These are phyloP conservation scores for Heterotilapia buettikoferi DNA, from an alignment of 2,113 vertebrate species.

Conservation along the genomic window DNA sequence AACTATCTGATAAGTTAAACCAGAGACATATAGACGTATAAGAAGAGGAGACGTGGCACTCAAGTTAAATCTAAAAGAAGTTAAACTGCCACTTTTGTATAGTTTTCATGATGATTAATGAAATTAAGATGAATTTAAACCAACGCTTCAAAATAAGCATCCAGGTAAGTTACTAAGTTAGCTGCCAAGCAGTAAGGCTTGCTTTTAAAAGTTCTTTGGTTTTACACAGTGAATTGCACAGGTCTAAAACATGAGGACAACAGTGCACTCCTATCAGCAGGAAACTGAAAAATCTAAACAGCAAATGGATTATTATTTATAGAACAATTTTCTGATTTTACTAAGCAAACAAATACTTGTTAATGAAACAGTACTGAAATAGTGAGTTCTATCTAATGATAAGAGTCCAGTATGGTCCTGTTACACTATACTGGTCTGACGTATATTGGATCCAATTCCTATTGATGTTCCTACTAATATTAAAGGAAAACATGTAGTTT, in stretches of 20 bases:
- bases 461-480: not conserved
- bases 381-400: not conserved
- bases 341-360: not conserved
- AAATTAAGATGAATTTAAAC: not conserved
- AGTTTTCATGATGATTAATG: not conserved
- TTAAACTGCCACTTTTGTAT: not conserved
- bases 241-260: not conserved
- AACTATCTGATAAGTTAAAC: not conserved
- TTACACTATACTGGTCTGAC: not conserved
- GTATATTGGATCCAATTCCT: not conserved
- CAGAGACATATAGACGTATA: not conserved
- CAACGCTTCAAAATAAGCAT: not conserved
- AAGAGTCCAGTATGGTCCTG: not conserved
- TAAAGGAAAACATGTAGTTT: not conserved
- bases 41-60: not conserved
- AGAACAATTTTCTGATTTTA: not conserved
- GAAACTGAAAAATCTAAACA: not conserved
- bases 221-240: not conserved
- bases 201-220: not conserved
- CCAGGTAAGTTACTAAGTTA: not conserved
- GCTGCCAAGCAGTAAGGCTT: not conserved
- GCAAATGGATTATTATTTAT: not conserved
- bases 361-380: not conserved
- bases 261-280: not conserved
- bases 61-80: not conserved